phyloP scores from a whole-genome alignment of 2,797 vertebrate species.

The Scyliorhinus canicula region DNA sequence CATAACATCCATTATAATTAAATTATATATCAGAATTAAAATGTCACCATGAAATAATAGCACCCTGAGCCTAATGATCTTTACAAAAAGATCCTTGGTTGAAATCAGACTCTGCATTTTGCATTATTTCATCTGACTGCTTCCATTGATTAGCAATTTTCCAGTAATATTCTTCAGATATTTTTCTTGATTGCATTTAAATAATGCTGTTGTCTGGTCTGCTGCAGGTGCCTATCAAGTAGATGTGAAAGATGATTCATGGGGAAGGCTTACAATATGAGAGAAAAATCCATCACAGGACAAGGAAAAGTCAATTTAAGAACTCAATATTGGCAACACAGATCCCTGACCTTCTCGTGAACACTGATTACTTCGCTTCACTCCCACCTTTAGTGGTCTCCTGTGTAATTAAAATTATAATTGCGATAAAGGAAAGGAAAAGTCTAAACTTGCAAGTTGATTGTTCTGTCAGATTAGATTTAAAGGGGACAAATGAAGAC shows the following conservation, averaged over 20 bases:
- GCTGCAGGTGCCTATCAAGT: not conserved
- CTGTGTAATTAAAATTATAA: conserved; percentile 29
- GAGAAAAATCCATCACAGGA: conserved; percentile 22
- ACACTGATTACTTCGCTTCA: conserved; percentile 10
- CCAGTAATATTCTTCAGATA: conserved; percentile 7
- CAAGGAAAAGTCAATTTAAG: conserved; percentile 30
- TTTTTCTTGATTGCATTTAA: conserved; percentile 11
- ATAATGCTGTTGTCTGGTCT: not conserved
- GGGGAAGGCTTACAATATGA: not conserved
- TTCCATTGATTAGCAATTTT: not conserved
- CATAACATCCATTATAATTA: not conserved
- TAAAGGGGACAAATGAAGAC: conserved; percentile 13
- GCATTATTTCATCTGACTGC: not conserved
- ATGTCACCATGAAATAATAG: not conserved
- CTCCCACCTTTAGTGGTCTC: not conserved
- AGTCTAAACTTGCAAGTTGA: conserved; percentile 25
- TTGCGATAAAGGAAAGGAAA: conserved; percentile 13
- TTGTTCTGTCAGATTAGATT: conserved; percentile 32
- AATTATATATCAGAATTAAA: conserved; percentile 23
- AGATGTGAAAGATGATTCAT: not conserved
- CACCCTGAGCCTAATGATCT: not conserved
- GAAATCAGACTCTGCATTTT: not conserved
- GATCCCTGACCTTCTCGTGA: conserved; percentile 20
- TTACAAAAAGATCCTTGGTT: not conserved
- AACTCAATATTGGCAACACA: conserved; percentile 29